Base-by-base conservation (phyloP, 2,113 vertebrate species). In the Caracal caracal region DNA sequence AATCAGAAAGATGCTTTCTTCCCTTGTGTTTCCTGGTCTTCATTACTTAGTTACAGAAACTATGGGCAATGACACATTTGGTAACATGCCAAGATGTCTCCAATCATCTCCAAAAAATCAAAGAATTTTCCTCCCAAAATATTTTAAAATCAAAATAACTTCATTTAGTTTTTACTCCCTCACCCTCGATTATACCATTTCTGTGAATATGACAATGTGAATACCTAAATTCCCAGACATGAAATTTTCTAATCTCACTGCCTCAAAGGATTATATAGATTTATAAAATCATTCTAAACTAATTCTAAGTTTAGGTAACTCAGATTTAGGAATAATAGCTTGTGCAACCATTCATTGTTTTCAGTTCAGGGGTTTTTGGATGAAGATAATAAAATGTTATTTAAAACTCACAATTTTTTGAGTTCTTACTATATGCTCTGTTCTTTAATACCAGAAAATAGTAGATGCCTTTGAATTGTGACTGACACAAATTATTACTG, bases 391-490 rank as follows among this genome's bases (percentile, higher is more conserved):
- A 91, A 90, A 85, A 40, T 33, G 13, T 7, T 51, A 70, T 1
- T 81, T 78, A 47, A 63, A 81, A 80, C 12, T 1, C 6, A 78
- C 2, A 70, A 17, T 12, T 91, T 76, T 83, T 0, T 95, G 71
- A 79, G 40, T 89, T 91, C 35, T 93, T 82, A 79, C 20, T 51
- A 70, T 59, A 10, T 82, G 6, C 35, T 90, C 40, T 88, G 11
- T 86, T 68, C 33, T 87, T 17, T 97, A 35, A 73, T 66, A 43
- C 26, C 10, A 96, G 59, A 95, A 93, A 95, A 80, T n/a, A 82
- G 43, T 80, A 93, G 83, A 66, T 91, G 43, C n/a, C 9, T 75
- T 92, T 97, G 93, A 95, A 95, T 43, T 35, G 33, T 96, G 40
- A 91, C 88, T 78, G 89, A 80, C 19, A 91, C 11, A 65, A 66